Base-by-base conservation (phyloP, 2,113 vertebrate species). In the Dunckerocampus dactyliophorus region DNA sequence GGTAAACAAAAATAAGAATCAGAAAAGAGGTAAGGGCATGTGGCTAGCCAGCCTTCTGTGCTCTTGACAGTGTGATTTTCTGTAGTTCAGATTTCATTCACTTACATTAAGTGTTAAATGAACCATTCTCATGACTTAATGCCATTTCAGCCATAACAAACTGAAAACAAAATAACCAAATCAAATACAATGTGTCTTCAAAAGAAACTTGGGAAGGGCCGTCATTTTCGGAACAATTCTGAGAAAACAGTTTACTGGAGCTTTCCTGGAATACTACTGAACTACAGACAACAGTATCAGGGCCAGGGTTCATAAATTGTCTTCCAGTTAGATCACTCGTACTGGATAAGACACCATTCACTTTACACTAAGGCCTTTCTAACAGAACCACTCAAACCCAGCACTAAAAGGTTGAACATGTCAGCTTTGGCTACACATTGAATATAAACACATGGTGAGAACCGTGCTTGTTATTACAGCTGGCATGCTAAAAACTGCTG, bases 121-220 rank as follows among this genome's bases (percentile, higher is more conserved):
- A n/a, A 37, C 53, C 48, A 69, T 81, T 79, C 74, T 74, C 42
- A 71, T 77, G 60, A 79, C 65, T 82, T 78, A 76, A 75, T 72
- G 69, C 57, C 45, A 65, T 64, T 82, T 83, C 76, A 83, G 66
- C 75, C 65, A 68, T 80, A 82, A 81, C 82, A 85, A 83, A 86
- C 83, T 83, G 68, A 66, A 43, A 69, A 52, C 34, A 75, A 69
- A 14, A 65, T 48, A 42, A 77, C 85, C 83, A 88, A 87, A 68
- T 68, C 63, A 80, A 88, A 88, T 72, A 88, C 16, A 77, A 73
- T 67, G 69, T 69, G 63, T 78, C 67, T 75, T 84, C 70, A 53
- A 56, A 34, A 49, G 58, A 82, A 54, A 65, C 62, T 84, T 85
- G 80, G 79, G 74, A 73, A n/a, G 15, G 59, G 31, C 57, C 46